These are phyloP conservation scores for Ornithoptera priamus DNA, from an alignment of 2,888 invertebrate species.

Conservation along the genomic window DNA sequence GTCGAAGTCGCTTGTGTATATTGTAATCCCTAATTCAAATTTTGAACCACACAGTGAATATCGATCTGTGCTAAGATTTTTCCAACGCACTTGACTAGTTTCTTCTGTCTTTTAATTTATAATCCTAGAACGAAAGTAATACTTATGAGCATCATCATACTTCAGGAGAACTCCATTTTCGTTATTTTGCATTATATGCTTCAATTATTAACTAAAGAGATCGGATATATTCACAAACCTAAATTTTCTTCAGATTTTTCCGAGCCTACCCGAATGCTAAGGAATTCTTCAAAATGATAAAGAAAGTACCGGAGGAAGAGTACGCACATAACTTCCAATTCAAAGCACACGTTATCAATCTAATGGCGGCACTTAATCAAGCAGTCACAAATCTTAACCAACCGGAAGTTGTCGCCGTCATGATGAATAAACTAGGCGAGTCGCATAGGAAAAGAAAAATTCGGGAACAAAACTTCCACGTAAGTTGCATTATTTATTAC, in stretches of 20 bases:
- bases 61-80: no score
- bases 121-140: no score
- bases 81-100: no score
- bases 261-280: slow-evolving; percentile 49
- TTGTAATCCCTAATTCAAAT: no score
- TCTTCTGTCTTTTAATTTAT: no score
- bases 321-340: slow-evolving; percentile 47
- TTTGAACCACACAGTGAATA: no score
- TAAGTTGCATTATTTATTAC: slow-evolving; percentile 37
- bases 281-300: slow-evolving; percentile 53
- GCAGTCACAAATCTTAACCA: slow-evolving; percentile 50
- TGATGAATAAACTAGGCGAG: slow-evolving; percentile 60
- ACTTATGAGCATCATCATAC: no score
- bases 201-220: background rate
- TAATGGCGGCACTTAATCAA: slow-evolving; percentile 54
- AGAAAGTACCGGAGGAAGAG: slow-evolving; percentile 44
- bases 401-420: slow-evolving; percentile 53
- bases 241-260: slow-evolving; percentile 42
- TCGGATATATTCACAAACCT: background rate
- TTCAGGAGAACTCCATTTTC: no score
- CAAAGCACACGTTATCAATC: slow-evolving; percentile 56
- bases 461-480: slow-evolving; percentile 50
- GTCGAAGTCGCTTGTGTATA: no score
- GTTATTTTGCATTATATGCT: no score
- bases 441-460: slow-evolving; percentile 49